These are phyloP conservation scores for Ctenosaura bakeri DNA, from an alignment of 2,797 vertebrate species.

Conservation along the genomic window DNA sequence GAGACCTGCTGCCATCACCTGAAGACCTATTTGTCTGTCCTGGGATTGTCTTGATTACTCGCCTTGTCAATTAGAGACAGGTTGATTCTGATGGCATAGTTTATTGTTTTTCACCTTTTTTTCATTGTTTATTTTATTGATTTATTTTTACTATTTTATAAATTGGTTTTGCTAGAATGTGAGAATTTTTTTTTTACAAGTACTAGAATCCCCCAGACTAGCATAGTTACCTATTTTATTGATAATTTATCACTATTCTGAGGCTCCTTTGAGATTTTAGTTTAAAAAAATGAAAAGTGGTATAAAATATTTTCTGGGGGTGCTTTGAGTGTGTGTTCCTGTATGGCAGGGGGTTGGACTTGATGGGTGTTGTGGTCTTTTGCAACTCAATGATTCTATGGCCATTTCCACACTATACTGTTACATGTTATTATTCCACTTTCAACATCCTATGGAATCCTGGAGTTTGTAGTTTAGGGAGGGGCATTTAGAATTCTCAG, in stretches of 20 bases:
- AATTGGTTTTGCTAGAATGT: background rate
- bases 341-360: too few relatives aligned
- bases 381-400: too few relatives aligned
- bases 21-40: background rate
- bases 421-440: too few relatives aligned
- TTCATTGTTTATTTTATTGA: background rate
- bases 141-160: background rate
- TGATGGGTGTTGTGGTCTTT: too few relatives aligned
- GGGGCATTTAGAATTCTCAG: too few relatives aligned
- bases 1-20: background rate
- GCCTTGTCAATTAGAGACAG: background rate
- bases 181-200: too few relatives aligned
- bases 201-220: too few relatives aligned
- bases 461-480: too few relatives aligned
- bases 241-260: background rate
- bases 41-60: background rate
- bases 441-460: too few relatives aligned
- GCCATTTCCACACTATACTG: too few relatives aligned
- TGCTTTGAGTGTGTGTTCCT: too few relatives aligned
- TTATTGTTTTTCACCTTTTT: background rate
- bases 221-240: too few relatives aligned
- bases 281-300: background rate
- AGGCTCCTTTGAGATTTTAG: background rate
- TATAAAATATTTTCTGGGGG: background rate
- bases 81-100: background rate